Base-by-base conservation (phyloP, 2,888 invertebrate species). In the Lithodes maja region DNA sequence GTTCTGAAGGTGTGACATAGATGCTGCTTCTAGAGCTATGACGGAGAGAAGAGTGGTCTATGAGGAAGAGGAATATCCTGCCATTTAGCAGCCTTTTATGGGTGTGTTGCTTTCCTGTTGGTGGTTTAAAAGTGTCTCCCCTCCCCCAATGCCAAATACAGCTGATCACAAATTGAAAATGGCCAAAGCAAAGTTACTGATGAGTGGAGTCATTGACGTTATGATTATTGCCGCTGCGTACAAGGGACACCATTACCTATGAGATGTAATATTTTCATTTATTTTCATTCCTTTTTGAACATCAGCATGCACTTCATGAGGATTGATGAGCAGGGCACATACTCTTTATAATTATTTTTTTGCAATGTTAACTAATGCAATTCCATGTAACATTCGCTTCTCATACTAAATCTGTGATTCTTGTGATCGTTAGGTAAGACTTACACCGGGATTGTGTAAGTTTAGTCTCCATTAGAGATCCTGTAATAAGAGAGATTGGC, bases 381-480 rank as follows among this genome's bases (percentile, higher is more conserved):
- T 89, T 89, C 89, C 89, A 85, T 89, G 77, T 89, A 89, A 89
- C 89, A 89, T 89, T 89, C 89, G 89, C 89, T 89, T 89, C 85
- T 89, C 82, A 85, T 89, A 89, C 89, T 89, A 89, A 89, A 89
- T 89, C 89, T 89, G 89, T 89, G 89, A 89, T 89, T 89, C 89
- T 89, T 89, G 89, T 89, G 89, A 89, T 89, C 85, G 89, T 89
- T 89, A 89, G 89, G 85, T 89, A 89, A 89, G 89, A 89, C 82
- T 89, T 89, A 78, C 85, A 89, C 77, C 85, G 83, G 71, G 52
- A n/a, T 54, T 71, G 54, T 89, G 77, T 86, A 83, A 82, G 85
- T 85, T 77, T 71, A 52, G 85, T 85, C 82, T 83, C 87, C 61
- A 61, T 71, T 33, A 33, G 33, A 33, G 33, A 33, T 33, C 33